Evolutionary conservation across 2,888 invertebrate genomes (phyloP), one percentile per base, ranked within the genome.

Genomic region (Notocelia uddmanniana): DNA sequence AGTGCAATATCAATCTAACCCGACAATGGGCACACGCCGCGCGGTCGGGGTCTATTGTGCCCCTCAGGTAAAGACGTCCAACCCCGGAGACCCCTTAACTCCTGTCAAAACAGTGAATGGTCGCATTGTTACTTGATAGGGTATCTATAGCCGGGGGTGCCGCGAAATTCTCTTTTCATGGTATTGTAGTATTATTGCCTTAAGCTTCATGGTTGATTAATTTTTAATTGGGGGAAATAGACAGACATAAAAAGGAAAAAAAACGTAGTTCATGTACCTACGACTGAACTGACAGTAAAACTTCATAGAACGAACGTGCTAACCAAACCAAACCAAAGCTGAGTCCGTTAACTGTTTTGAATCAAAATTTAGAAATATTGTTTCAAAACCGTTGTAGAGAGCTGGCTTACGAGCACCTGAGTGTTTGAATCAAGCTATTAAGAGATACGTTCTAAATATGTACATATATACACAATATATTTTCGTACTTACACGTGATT

Each of bases 61-160:
- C 79, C 69, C 71, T 78, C 88, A 89, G 89, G 89, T 89, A 87
- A 77, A 87, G 86, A 82, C 81, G 82, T 88, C 84, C 83, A 80
- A 79, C 81, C 85, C 85, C 82, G 73, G 75, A 71, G 74, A 76
- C 75, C 80, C 82, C 89, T 92, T 92, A 90, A 91, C 92, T 92
- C 87, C 91, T 93, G 92, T 93, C 92, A 93, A 85, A 92, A 92
- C 84, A 72, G 37, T 60, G 59, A 69, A 69, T 64, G 50, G 23
- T 87, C 90, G 90, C 90, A 85, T 84, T 78, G 76, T 57, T 84
- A 84, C 88, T 82, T 78, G 89, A 90, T 89, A 89, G 80, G 81
- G 83, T 85, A 11, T 21, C 67, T 21, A 48, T 72, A 23, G 63
- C 18, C 18, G 50, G 26, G 85, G 87, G 79, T 78, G 64, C 52